Evolutionary conservation across 2,797 vertebrate species (phyloP).

Genomic region (Clarias laeviceps): DNA sequence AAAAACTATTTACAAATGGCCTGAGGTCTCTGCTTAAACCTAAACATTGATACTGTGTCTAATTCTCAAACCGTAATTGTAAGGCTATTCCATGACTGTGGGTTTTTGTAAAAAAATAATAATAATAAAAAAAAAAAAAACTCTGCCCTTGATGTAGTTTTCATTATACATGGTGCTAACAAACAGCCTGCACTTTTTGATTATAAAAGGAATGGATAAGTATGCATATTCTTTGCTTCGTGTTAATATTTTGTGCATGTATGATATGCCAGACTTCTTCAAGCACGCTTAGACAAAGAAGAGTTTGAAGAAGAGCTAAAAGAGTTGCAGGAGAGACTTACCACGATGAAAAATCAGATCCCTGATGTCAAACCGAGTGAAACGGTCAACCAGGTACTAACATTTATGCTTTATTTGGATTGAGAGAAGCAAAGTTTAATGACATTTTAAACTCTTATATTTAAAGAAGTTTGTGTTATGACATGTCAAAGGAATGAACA

Average conservation of each 20-base stretch:
- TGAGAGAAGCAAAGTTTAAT: not conserved
- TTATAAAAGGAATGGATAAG: not conserved
- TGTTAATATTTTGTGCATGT: conserved; percentile 19
- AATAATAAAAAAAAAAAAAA: too few relatives aligned
- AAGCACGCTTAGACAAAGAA: conserved; percentile 88
- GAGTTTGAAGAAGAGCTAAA: conserved; percentile 89
- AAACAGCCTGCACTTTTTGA: too few relatives aligned
- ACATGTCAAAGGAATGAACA: not conserved
- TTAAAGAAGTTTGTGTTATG: not conserved
- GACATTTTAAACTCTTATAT: not conserved
- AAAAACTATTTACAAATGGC: too few relatives aligned
- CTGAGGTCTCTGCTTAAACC: too few relatives aligned
- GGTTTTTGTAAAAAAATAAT: too few relatives aligned
- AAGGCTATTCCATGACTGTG: too few relatives aligned
- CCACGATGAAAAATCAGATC: conserved; percentile 74
- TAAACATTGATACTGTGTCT: too few relatives aligned
- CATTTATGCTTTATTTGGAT: not conserved
- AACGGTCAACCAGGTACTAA: conserved; percentile 78
- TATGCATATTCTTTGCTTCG: not conserved
- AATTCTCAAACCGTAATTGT: too few relatives aligned
- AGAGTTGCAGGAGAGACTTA: conserved; percentile 78
- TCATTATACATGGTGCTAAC: too few relatives aligned
- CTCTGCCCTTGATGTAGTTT: too few relatives aligned
- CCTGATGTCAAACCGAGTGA: conserved; percentile 71
- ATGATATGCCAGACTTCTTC: conserved; percentile 78